Conservation (phyloP, 1,140 invertebrate species). For the Hylaeus volcanicus region DNA sequence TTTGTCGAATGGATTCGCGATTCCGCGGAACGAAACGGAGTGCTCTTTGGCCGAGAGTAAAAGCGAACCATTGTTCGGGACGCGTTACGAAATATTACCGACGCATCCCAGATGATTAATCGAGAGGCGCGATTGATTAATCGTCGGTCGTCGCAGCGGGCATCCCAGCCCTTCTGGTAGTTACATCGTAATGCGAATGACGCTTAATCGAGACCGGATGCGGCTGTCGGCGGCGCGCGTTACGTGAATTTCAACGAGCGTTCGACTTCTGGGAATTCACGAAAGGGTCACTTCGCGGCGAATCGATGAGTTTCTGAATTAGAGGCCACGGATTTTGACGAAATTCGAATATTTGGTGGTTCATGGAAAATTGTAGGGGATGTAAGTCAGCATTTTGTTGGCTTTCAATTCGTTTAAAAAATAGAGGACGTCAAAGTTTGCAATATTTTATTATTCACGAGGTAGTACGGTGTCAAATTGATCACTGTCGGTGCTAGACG, state of each 20-base stretch:
- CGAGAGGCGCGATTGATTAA: constrained; percentile 47
- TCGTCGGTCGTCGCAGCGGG: constrained; percentile 13
- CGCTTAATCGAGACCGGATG: constrained; percentile 49
- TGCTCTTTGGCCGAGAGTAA: constrained; percentile 41
- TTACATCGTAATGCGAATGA: constrained; percentile 33
- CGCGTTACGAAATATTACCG: constrained; percentile 36
- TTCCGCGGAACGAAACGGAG: constrained; percentile 22
- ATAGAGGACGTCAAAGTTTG: no score
- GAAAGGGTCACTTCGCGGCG: no score
- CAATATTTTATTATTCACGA: no score
- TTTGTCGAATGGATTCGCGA: constrained; percentile 4
- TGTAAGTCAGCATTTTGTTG: no score
- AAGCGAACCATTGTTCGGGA: constrained; percentile 36
- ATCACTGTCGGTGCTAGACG: no score
- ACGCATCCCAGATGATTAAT: constrained; percentile 54
- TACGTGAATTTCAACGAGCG: constrained; percentile 50
- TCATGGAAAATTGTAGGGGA: no score
- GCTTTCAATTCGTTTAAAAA: no score
- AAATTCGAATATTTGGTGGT: no score
- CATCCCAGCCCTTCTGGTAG: neutral
- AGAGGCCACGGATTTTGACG: no score
- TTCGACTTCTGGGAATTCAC: constrained; percentile 17
- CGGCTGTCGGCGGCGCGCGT: neutral
- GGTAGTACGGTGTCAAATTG: no score
- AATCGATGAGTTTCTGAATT: no score